Evolutionary conservation across 1,140 invertebrate species (phyloP).

Genomic region (Drusus annulatus): DNA sequence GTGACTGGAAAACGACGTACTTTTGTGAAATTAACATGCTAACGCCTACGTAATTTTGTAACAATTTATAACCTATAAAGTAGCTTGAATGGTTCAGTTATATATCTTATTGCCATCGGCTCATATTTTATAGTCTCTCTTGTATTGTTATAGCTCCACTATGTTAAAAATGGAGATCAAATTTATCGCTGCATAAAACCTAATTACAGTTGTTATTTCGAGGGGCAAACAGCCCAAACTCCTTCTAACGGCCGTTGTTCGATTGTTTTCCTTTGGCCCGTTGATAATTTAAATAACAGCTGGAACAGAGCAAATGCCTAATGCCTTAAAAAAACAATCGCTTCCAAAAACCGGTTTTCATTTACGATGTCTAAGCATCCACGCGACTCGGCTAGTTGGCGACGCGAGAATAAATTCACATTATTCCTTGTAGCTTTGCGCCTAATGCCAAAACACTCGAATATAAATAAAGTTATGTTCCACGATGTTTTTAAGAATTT

Average conservation of each 20-base stretch:
- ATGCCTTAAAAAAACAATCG: not conserved
- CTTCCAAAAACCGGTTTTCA: not conserved
- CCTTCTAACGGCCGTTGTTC: not conserved
- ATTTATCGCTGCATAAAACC: not conserved
- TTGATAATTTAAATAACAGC: not conserved
- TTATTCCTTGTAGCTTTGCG: not conserved
- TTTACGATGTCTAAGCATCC: conserved; percentile 22
- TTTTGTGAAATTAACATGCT: too few relatives aligned
- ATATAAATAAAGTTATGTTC: too few relatives aligned
- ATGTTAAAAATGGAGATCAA: not conserved
- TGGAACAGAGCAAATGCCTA: not conserved
- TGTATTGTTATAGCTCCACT: not conserved
- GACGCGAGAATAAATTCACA: not conserved
- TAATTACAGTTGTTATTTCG: not conserved
- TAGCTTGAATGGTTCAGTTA: too few relatives aligned
- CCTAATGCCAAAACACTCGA: too few relatives aligned
- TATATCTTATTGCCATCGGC: not conserved
- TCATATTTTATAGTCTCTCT: not conserved
- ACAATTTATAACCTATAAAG: too few relatives aligned
- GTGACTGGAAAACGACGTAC: too few relatives aligned
- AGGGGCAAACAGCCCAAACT: not conserved
- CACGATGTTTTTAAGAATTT: too few relatives aligned
- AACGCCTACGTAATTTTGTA: too few relatives aligned
- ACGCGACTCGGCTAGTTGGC: conserved; percentile 6
- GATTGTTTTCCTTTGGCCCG: too few relatives aligned